Conservation (phyloP, 2,888 invertebrate genomes). For the Andrena trimmerana region DNA sequence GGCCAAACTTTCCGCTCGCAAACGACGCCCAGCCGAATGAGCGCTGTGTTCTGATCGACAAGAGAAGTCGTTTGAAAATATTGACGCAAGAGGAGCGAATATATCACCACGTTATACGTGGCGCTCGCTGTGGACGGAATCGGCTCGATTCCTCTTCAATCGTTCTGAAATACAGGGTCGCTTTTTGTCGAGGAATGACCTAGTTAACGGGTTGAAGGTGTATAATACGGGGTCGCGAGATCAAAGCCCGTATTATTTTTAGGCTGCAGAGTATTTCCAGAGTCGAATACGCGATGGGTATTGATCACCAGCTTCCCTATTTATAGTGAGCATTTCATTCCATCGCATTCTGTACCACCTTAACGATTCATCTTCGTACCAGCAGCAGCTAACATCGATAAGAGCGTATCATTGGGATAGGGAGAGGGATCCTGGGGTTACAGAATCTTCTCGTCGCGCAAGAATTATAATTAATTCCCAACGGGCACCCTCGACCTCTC, state of each 20-base stretch:
- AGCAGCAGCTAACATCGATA: too few species aligned
- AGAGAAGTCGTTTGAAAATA: too few species aligned
- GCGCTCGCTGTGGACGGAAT: too few species aligned
- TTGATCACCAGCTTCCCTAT: background rate
- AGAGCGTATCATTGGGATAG: too few species aligned
- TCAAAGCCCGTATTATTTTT: slow-evolving; percentile 1
- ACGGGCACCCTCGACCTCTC: too few species aligned
- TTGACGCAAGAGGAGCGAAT: background rate
- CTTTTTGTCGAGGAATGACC: background rate
- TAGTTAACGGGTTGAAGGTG: background rate
- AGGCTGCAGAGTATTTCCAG: background rate
- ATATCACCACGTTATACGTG: too few species aligned
- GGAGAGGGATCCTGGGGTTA: too few species aligned
- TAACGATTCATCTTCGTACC: background rate
- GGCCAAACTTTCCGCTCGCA: background rate
- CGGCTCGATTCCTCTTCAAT: background rate
- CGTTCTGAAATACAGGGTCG: background rate
- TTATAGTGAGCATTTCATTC: background rate
- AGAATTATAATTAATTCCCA: too few species aligned
- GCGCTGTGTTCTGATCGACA: too few species aligned
- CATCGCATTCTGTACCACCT: too few species aligned
- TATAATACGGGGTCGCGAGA: background rate
- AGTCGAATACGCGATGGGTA: background rate
- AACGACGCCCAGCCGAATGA: too few species aligned
- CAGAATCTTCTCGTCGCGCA: too few species aligned